Evolutionary conservation across 2,797 vertebrate genomes (phyloP), one percentile per base, ranked within the genome.

Genomic region (Amazona ochrocephala): DNA sequence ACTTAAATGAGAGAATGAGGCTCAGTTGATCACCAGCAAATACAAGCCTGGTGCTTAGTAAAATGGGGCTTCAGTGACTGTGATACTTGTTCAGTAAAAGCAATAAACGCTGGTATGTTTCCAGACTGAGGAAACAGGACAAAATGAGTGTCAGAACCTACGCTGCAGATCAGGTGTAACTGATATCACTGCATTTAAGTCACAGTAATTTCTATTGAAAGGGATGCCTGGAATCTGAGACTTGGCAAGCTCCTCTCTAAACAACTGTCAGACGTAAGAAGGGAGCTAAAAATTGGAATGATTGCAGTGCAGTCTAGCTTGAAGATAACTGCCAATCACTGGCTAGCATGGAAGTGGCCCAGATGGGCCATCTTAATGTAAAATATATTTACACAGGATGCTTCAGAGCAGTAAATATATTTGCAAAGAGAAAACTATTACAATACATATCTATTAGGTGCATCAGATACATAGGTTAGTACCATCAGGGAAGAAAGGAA

Each of bases 61-160:
- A 54, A 85, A 44, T 13, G 32, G 17, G 11, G 34, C 10, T 71
- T 71, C 1, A 24, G 18, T 66, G 50, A 17, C 24, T 41, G 32
- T 62, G 44, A 51, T 64, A 32, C 24, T 77, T 74, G 16, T 18
- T 73, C 24, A 18, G n/a, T 64, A 44, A 80, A 78, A 67, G 0
- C 0, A 1, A 44, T 62, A 34, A 87, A 45, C 11, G 13, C 4
- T 19, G 32, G 7, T n/a, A 2, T 2, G 1, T 72, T 87, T 86
- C 41, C 50, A 66, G 68, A 27, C 27, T n/a, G 47, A 58, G 23
- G 58, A 77, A 56, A 45, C 11, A 22, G 51, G n/a, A 44, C 17
- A 50, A 84, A 72, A 75, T 29, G 26, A 84, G 48, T 9, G 54
- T 51, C 62, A 44, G 48, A 78, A 34, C 17, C 37, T 51, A 0